A percentile compares a stretch with the other conserved stretches of the same genome.
Evolutionary conservation across 2,797 vertebrate species (phyloP).

Genomic region (Loriculus beryllinus): DNA sequence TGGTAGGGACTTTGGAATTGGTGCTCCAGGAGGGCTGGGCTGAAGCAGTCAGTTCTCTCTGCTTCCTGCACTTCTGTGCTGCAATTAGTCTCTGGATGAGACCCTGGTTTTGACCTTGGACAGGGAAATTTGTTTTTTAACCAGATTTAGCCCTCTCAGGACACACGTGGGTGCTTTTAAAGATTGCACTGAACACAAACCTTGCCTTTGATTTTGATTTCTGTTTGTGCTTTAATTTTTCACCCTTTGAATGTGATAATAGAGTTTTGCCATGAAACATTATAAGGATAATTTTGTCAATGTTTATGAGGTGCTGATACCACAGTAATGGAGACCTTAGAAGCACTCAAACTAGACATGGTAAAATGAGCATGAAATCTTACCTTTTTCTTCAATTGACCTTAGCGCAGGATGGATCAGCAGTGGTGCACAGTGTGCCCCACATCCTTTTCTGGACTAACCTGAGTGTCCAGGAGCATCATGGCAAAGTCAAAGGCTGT

Average conservation of each 20-base stretch:
- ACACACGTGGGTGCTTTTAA: background rate
- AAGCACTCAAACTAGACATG: background rate
- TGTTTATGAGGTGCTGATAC: background rate
- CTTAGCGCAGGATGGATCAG: background rate
- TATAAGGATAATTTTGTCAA: background rate
- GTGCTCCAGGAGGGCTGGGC: fast-evolving
- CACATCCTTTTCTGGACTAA: background rate
- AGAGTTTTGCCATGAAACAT: background rate
- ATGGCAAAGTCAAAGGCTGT: background rate
- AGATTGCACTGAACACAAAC: background rate
- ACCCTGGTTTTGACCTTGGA: background rate
- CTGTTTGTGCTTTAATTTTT: background rate
- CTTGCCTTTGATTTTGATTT: background rate
- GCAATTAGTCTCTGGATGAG: background rate
- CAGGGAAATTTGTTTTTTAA: background rate
- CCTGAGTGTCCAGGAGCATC: background rate
- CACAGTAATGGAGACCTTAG: background rate
- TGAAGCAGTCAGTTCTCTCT: background rate
- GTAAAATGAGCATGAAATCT: background rate
- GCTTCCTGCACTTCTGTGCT: background rate
- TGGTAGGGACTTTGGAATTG: background rate
- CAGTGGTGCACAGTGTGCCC: background rate
- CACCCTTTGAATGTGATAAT: background rate
- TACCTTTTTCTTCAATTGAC: background rate
- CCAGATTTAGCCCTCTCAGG: background rate